phyloP scores from a whole-genome alignment of 2,888 invertebrate genomes.

The Drosophila austrosaltans region DNA sequence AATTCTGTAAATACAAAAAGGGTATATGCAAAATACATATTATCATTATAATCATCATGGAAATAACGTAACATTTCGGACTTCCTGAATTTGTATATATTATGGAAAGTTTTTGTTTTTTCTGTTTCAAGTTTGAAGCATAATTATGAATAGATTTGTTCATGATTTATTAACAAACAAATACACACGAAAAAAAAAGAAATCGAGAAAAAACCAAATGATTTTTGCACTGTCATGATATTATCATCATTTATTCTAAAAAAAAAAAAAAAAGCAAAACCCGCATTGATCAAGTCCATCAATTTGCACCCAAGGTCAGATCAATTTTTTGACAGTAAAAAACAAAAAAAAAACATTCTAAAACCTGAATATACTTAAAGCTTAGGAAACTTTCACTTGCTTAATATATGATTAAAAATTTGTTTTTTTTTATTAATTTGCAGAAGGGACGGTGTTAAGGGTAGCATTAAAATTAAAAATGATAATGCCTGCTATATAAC shows the following conservation, averaged over 20 bases:
- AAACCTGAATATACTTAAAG: not conserved
- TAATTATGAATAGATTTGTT: slow-evolving; percentile 13
- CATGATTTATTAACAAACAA: slow-evolving; percentile 11
- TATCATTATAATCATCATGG: not conserved
- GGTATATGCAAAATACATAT: not conserved
- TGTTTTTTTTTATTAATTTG: not conserved
- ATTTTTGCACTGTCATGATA: slow-evolving; percentile 33
- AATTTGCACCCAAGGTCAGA: slow-evolving; percentile 38
- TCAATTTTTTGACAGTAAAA: slow-evolving; percentile 4
- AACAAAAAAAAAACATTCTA: not conserved
- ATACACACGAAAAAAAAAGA: not conserved
- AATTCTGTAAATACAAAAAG: not conserved
- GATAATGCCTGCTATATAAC: slow-evolving; percentile 92
- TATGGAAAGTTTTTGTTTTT: not conserved
- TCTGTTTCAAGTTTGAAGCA: not conserved
- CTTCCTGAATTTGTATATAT: not conserved
- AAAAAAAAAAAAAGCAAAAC: not conserved
- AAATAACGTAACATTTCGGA: not conserved
- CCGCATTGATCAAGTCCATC: slow-evolving; percentile 15
- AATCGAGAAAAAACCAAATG: not conserved
- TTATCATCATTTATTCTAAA: slow-evolving; percentile 35
- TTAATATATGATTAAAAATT: not conserved
- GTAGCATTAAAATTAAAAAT: slow-evolving; percentile 88
- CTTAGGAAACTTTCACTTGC: not conserved
- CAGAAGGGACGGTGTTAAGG: slow-evolving; percentile 87